Evolutionary conservation across 2,113 vertebrate species (phyloP).

Genomic region (Fulmarus glacialis): DNA sequence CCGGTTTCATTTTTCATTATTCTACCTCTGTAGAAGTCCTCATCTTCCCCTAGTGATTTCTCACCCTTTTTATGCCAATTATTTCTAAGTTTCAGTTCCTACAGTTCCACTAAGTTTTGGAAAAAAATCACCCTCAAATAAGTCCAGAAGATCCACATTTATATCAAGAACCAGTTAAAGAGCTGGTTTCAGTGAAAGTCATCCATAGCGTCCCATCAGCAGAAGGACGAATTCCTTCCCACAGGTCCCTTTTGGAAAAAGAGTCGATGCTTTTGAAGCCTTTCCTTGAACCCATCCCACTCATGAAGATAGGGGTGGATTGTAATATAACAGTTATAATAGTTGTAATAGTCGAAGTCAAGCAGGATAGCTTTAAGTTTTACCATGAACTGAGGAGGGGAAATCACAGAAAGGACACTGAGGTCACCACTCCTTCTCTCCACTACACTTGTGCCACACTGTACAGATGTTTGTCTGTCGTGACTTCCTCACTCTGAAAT

Average conservation of each 20-base stretch:
- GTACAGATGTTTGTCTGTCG: accelerated
- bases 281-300: not conserved
- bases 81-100: not conserved
- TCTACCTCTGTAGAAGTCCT: not conserved
- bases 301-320: not conserved
- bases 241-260: not conserved
- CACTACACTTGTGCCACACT: not conserved
- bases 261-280: not conserved
- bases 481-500: not conserved
- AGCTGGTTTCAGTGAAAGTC: not conserved
- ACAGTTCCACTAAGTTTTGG: not conserved
- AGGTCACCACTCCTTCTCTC: not conserved
- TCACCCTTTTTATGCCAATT: not conserved
- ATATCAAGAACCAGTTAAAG: not conserved
- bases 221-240: not conserved
- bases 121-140: not conserved
- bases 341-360: not conserved
- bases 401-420: not conserved
- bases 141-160: not conserved
- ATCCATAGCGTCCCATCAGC: not conserved
- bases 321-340: not conserved
- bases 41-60: not conserved
- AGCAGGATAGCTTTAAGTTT: not conserved
- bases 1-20: not conserved
- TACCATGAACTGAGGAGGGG: not conserved